Percentiles rank a stretch among this genome's conserved stretches.
Conservation (phyloP, 2,888 invertebrate genomes). For the Lasioglossum malachurum region DNA sequence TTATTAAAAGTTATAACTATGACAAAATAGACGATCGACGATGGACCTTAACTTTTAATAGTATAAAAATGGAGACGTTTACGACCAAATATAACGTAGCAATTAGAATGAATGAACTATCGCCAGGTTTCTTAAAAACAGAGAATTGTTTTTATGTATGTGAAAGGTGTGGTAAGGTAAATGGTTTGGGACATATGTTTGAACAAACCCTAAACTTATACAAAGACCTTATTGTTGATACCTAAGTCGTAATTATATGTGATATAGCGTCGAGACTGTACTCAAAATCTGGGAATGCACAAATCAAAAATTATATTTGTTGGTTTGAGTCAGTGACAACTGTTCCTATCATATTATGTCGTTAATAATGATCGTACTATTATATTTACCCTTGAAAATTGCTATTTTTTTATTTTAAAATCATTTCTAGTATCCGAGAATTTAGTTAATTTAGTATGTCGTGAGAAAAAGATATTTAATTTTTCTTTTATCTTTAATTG, state of each 20-base stretch:
- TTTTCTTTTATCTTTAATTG: not conserved
- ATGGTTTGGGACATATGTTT: slow-evolving; percentile 88
- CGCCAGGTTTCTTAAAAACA: slow-evolving; percentile 84
- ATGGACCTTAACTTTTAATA: slow-evolving; percentile 81
- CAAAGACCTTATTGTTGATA: not conserved
- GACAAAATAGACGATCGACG: slow-evolving; percentile 63
- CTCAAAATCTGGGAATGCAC: slow-evolving; percentile 42
- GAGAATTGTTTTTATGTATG: slow-evolving; percentile 89
- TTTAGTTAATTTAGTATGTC: not conserved
- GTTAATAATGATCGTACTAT: slow-evolving; percentile 31
- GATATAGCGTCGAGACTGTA: slow-evolving; percentile 42
- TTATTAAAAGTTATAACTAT: not conserved
- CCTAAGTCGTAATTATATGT: slow-evolving; percentile 38
- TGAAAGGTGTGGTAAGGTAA: slow-evolving; percentile 90
- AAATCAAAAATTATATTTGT: slow-evolving; percentile 59
- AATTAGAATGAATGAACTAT: slow-evolving; percentile 86
- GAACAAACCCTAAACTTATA: slow-evolving; percentile 68
- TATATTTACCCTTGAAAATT: slow-evolving; percentile 20
- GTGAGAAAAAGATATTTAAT: not conserved
- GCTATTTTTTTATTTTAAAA: slow-evolving; percentile 17
- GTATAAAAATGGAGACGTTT: slow-evolving; percentile 83
- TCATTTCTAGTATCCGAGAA: not conserved
- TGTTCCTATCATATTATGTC: slow-evolving; percentile 51
- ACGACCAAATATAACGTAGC: slow-evolving; percentile 86
- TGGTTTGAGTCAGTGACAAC: slow-evolving; percentile 46